Evolutionary conservation across 2,113 vertebrate species (phyloP).

Genomic region (Barbus barbus): DNA sequence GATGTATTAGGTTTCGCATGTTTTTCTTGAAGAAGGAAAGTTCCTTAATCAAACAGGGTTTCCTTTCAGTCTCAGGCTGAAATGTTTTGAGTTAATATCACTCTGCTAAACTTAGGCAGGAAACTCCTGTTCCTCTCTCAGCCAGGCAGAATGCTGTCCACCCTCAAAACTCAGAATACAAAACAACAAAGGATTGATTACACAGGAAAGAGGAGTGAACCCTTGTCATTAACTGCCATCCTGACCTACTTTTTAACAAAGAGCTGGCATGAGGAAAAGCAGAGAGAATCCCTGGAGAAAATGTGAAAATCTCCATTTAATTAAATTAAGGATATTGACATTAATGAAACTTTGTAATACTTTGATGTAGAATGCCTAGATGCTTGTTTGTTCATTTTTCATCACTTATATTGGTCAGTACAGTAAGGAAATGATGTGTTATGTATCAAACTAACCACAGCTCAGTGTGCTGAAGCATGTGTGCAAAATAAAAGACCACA

Average conservation of each 20-base stretch:
- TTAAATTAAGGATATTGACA: too few relatives aligned
- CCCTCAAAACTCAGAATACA: neutral
- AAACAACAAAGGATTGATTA: too few relatives aligned
- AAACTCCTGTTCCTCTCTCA: constrained; percentile 35
- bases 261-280: too few relatives aligned
- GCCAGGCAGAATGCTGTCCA: neutral
- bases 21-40: constrained; percentile 31
- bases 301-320: too few relatives aligned
- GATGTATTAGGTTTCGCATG: constrained; percentile 19
- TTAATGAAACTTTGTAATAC: neutral
- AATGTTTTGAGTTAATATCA: constrained; percentile 20
- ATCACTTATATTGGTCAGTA: too few relatives aligned
- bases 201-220: too few relatives aligned
- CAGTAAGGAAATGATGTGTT: too few relatives aligned
- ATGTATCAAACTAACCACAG: too few relatives aligned
- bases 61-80: constrained; percentile 33
- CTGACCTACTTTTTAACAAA: too few relatives aligned
- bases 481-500: neutral
- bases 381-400: too few relatives aligned
- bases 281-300: too few relatives aligned
- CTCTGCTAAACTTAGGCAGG: constrained; percentile 29
- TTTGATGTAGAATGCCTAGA: neutral
- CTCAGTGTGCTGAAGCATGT: neutral
- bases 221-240: too few relatives aligned
- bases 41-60: constrained; percentile 45